These are phyloP conservation scores for Chloroceryle inda DNA, from an alignment of 2,797 vertebrate species.

Conservation along the genomic window DNA sequence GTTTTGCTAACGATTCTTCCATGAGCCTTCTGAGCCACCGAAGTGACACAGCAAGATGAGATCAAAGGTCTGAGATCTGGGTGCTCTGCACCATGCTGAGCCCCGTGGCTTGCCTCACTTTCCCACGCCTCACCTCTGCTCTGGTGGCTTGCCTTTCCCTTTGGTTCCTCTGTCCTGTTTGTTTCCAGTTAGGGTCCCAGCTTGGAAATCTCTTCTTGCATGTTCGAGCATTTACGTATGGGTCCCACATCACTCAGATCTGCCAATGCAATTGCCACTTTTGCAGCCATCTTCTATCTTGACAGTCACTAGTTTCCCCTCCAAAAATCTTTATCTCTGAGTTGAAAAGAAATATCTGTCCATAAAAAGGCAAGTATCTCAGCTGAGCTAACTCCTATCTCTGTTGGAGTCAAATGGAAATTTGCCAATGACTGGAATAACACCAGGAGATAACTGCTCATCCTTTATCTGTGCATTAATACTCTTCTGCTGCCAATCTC, in stretches of 20 bases:
- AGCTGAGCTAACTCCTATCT: not conserved
- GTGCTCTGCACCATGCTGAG: not conserved
- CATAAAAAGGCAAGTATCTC: slow-evolving; percentile 11
- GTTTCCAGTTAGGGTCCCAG: not conserved
- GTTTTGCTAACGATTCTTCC: not conserved
- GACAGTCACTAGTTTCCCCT: not conserved
- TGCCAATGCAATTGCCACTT: not conserved
- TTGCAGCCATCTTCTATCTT: not conserved
- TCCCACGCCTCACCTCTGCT: not conserved
- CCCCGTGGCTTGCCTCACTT: not conserved
- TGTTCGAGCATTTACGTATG: not conserved
- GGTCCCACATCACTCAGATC: not conserved
- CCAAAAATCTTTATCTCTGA: not conserved
- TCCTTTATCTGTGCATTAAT: slow-evolving; percentile 3
- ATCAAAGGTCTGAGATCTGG: not conserved
- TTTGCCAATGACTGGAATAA: not conserved
- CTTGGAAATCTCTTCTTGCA: not conserved
- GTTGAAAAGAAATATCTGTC: not conserved
- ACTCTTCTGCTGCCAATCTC: slow-evolving; percentile 15
- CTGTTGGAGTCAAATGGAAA: not conserved
- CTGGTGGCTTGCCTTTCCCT: not conserved
- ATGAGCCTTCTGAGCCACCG: not conserved
- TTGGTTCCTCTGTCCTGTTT: not conserved
- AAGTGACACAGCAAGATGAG: not conserved
- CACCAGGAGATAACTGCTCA: not conserved